Percentiles rank a stretch among this genome's conserved stretches.
These are phyloP conservation scores for Delichon dasypus DNA, from an alignment of 2,797 vertebrate genomes.

Conservation along the genomic window DNA sequence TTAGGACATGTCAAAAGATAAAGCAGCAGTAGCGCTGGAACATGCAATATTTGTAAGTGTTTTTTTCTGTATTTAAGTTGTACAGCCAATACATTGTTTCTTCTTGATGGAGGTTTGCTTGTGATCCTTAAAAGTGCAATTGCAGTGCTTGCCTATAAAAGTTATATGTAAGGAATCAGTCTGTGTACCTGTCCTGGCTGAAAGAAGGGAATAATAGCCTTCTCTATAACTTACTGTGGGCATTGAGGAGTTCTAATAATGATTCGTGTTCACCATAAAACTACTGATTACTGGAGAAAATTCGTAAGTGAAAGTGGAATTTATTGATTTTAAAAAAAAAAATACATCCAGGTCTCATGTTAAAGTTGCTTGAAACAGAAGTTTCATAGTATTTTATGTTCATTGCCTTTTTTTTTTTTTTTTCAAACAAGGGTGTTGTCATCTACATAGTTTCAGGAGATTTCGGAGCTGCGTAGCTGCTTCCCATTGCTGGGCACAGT, in stretches of 20 bases:
- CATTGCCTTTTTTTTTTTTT: neutral
- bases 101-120: neutral
- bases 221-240: rapidly evolving
- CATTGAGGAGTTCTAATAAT: neutral
- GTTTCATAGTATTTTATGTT: neutral
- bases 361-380: neutral
- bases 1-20: too few species aligned
- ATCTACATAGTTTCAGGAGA: rapidly evolving
- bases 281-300: neutral
- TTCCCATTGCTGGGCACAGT: neutral
- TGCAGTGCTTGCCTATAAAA: neutral
- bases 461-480: neutral
- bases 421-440: neutral
- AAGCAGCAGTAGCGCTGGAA: neutral
- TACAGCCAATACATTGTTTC: rapidly evolving
- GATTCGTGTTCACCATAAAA: neutral
- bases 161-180: rapidly evolving
- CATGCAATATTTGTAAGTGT: neutral
- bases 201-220: neutral
- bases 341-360: neutral
- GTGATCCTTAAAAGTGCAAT: neutral
- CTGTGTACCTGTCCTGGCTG: neutral
- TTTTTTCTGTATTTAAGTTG: neutral
- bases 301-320: neutral
- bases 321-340: neutral